phyloP scores from a whole-genome alignment of 2,797 vertebrate species.

The Enteromius thamalakanensis region DNA sequence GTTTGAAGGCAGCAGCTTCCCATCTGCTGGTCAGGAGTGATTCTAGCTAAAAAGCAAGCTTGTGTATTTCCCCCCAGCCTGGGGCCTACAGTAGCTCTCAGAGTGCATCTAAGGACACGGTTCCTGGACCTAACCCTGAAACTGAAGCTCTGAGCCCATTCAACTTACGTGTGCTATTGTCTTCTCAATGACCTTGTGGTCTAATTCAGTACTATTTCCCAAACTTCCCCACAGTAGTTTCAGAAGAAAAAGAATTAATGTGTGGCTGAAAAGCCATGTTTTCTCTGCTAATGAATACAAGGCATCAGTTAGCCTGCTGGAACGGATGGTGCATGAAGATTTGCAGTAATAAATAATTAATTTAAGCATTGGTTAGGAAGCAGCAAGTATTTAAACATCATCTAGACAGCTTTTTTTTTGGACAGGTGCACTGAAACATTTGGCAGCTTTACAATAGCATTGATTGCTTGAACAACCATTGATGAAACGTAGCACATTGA shows the following conservation, averaged over 20 bases:
- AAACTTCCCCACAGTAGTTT: slow-evolving; percentile 74
- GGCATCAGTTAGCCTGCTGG: slow-evolving; percentile 58
- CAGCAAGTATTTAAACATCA: slow-evolving; percentile 12
- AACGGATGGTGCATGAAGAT: slow-evolving; percentile 19
- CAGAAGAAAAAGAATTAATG: slow-evolving; percentile 64
- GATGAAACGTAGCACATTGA: not conserved
- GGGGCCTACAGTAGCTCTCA: slow-evolving; percentile 45
- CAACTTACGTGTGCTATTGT: slow-evolving; percentile 79
- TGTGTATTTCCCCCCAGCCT: slow-evolving; percentile 38
- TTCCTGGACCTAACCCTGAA: slow-evolving; percentile 74
- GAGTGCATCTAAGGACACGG: slow-evolving; percentile 78
- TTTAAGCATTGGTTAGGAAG: not conserved
- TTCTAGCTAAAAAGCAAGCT: slow-evolving; percentile 40
- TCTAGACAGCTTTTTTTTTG: slow-evolving; percentile 13
- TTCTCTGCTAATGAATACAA: slow-evolving; percentile 56
- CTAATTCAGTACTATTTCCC: slow-evolving; percentile 74
- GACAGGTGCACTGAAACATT: slow-evolving; percentile 36
- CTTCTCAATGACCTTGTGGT: slow-evolving; percentile 81
- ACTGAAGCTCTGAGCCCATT: slow-evolving; percentile 75
- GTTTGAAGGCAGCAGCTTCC: slow-evolving; percentile 13
- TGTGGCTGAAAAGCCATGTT: slow-evolving; percentile 62
- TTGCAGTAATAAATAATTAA: slow-evolving; percentile 21
- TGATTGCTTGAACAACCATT: not conserved
- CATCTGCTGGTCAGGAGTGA: slow-evolving; percentile 39
- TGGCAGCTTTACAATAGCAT: not conserved